Percentiles rank a stretch among this genome's conserved stretches.
Evolutionary conservation across 2,113 vertebrate species (phyloP).

Genomic region (Haemorhous mexicanus): DNA sequence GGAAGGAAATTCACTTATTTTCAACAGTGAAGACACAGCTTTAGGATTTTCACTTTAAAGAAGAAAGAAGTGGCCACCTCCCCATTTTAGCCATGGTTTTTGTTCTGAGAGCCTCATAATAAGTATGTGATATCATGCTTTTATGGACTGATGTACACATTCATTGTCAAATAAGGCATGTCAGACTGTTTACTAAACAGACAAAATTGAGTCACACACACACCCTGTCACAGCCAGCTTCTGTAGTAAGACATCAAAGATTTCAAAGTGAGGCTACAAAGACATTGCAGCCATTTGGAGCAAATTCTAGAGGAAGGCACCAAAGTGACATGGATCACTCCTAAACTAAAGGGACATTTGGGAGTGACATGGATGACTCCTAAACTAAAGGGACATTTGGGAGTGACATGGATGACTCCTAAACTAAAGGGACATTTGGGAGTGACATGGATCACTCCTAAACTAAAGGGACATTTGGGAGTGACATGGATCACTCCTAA

Average conservation of each 20-base stretch:
- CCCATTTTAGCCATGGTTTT: neutral
- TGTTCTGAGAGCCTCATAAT: neutral
- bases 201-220: neutral
- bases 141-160: neutral
- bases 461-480: too few relatives aligned
- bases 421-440: neutral
- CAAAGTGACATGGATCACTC: too few relatives aligned
- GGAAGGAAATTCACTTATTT: neutral
- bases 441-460: too few relatives aligned
- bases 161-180: neutral
- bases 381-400: too few relatives aligned
- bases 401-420: neutral
- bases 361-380: too few relatives aligned
- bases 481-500: neutral
- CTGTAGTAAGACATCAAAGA: neutral
- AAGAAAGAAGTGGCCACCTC: neutral
- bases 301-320: neutral
- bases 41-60: neutral
- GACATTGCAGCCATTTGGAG: neutral
- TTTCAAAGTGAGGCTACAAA: neutral
- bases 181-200: neutral
- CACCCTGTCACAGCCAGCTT: neutral
- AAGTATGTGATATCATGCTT: neutral
- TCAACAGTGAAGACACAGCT: neutral
- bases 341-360: too few relatives aligned